phyloP scores from a whole-genome alignment of 2,888 invertebrate species.

The Andrena fulva region DNA sequence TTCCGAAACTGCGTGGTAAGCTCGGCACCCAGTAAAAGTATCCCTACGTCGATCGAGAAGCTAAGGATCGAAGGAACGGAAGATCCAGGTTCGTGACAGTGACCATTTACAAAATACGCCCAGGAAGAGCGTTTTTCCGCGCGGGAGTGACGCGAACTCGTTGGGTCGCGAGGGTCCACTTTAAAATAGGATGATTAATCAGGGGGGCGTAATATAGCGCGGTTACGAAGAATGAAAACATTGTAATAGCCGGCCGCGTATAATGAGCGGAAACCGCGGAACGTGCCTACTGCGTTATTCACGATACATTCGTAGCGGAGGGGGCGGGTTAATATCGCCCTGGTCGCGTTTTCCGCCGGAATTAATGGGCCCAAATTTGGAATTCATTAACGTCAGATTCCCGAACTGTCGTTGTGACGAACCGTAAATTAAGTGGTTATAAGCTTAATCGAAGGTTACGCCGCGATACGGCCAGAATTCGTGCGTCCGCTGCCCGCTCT shows the following conservation, averaged over 20 bases:
- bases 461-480: not conserved
- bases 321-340: constrained; percentile 51
- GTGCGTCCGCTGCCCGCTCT: not conserved
- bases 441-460: constrained; percentile 37
- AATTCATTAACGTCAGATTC: constrained; percentile 58
- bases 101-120: not conserved
- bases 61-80: too few relatives aligned
- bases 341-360: constrained; percentile 36
- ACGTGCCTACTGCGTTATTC: constrained; percentile 62
- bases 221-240: constrained; percentile 66
- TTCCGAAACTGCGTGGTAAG: too few relatives aligned
- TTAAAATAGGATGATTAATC: constrained; percentile 56
- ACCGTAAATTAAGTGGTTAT: constrained; percentile 34
- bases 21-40: too few relatives aligned
- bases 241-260: constrained; percentile 64
- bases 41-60: too few relatives aligned
- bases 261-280: constrained; percentile 58
- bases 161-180: not conserved
- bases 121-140: not conserved
- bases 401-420: constrained; percentile 33
- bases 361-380: constrained; percentile 65
- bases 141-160: not conserved
- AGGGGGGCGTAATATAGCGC: constrained; percentile 51
- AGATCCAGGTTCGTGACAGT: too few relatives aligned
- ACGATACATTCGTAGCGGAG: constrained; percentile 45